Conservation (phyloP, 2,797 vertebrate species). For the Carcharodon carcharias region DNA sequence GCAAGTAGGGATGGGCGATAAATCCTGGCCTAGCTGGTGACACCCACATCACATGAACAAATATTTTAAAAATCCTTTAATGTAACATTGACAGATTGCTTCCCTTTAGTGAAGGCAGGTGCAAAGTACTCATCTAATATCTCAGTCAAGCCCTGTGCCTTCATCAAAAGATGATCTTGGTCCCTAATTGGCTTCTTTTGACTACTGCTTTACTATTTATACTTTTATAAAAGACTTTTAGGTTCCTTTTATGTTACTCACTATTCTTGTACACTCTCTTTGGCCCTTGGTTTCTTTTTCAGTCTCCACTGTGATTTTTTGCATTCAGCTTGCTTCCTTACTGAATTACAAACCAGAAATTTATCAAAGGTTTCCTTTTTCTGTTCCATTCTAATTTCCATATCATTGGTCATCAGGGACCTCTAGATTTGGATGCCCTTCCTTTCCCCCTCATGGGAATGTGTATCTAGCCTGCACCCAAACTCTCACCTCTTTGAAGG, state of each 20-base stretch:
- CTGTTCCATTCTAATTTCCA: neutral
- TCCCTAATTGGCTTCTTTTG: neutral
- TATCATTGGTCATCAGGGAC: neutral
- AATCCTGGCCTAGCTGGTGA: too few species aligned
- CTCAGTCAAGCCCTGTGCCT: neutral
- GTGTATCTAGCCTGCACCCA: neutral
- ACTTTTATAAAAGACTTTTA: neutral
- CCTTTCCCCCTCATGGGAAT: neutral
- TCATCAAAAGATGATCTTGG: neutral
- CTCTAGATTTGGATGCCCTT: too few species aligned
- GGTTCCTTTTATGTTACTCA: neutral
- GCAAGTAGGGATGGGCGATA: too few species aligned
- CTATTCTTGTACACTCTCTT: neutral
- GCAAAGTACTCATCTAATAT: neutral
- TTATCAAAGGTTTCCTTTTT: neutral
- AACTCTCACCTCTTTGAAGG: neutral
- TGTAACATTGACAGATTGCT: neutral
- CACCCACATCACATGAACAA: too few species aligned
- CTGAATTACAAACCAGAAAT: neutral
- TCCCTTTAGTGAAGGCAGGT: neutral
- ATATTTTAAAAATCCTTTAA: neutral
- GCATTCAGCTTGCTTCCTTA: neutral
- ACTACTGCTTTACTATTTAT: neutral
- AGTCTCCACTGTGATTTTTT: neutral
- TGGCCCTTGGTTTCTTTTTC: neutral